Conservation (phyloP, 2,888 invertebrate genomes). For the Tetragonisca angustula region DNA sequence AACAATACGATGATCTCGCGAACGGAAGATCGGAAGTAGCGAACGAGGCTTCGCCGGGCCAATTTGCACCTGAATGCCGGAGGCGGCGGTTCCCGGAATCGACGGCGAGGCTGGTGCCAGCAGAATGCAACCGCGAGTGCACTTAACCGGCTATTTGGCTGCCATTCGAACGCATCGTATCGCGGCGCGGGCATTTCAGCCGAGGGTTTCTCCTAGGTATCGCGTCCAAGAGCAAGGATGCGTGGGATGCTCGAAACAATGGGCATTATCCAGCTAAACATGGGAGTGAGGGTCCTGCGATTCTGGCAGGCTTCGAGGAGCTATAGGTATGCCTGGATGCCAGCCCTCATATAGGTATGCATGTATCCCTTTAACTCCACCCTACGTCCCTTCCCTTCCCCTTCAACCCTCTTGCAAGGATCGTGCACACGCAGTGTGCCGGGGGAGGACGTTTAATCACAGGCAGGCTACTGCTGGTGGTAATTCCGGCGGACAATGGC, state of each 20-base stretch:
- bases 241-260: slow-evolving; percentile 76
- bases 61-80: slow-evolving; percentile 70
- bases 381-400: not conserved
- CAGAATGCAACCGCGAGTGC: slow-evolving; percentile 49
- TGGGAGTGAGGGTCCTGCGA: slow-evolving; percentile 53
- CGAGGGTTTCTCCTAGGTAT: slow-evolving; percentile 56
- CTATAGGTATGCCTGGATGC: slow-evolving; percentile 71
- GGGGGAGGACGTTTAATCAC: slow-evolving; percentile 72
- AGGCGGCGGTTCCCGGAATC: slow-evolving; percentile 15
- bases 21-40: slow-evolving; percentile 59
- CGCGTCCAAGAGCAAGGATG: slow-evolving; percentile 70
- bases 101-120: slow-evolving; percentile 18
- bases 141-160: slow-evolving; percentile 66
- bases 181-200: slow-evolving; percentile 64
- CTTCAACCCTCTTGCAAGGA: slow-evolving; percentile 42
- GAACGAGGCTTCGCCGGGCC: slow-evolving; percentile 50
- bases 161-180: slow-evolving; percentile 65
- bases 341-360: slow-evolving; percentile 69
- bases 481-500: slow-evolving; percentile 76
- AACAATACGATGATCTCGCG: not conserved
- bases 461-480: slow-evolving; percentile 68
- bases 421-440: not conserved
- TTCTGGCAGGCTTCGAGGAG: slow-evolving; percentile 59
- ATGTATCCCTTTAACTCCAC: slow-evolving; percentile 45
- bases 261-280: slow-evolving; percentile 71